Evolutionary conservation across 2,888 invertebrate species (phyloP), one percentile per base, ranked within the genome.

Genomic region (Tanytarsus gracilentus): DNA sequence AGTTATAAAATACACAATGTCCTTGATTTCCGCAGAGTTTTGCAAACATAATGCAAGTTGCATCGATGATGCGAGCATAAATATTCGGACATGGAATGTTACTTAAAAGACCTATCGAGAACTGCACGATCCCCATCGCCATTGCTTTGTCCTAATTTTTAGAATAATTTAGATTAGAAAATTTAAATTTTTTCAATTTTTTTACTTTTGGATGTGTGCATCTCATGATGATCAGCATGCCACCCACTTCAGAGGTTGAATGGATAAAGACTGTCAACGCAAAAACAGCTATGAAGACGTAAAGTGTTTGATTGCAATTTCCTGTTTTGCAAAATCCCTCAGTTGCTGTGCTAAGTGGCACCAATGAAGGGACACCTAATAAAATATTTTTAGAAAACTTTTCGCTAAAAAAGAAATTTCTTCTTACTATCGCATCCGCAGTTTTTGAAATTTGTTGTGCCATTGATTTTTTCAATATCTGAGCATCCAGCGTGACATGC

Each of bases 81-180:
- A 94, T 83, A 66, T 93, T 90, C n/a, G 93, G 92, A 73, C 94
- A 94, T 66, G 93, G 94, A 69, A 94, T 92, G 75, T 93, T 94
- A 66, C 91, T 93, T 75, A 94, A 92, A 65, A 93, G 79, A 62
- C 93, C 93, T 65, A 93, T 92, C 61, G 93, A 92, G 74, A 92
- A 92, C 73, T 92, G 91, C 70, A 93, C 92, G 69, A 94, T 83
- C 26, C 93, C 93, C 75, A 94, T 81, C 63, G 93, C 94, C 92
- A 94, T 92, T 60, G 93, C 91, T 73, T 94, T 94, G 71, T 94
- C 93, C 77, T 69, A 6, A 64, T 62, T 9, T 30, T 9, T 52
- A 7, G 11, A 29, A 27, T 27, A 30, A 14, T 30, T 52, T 16
- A 7, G 5, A 52, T 4, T 11, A 27, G 29, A 51, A 27, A 26